Base-by-base conservation (phyloP, 2,113 vertebrate genomes). In the Propithecus coquereli region DNA sequence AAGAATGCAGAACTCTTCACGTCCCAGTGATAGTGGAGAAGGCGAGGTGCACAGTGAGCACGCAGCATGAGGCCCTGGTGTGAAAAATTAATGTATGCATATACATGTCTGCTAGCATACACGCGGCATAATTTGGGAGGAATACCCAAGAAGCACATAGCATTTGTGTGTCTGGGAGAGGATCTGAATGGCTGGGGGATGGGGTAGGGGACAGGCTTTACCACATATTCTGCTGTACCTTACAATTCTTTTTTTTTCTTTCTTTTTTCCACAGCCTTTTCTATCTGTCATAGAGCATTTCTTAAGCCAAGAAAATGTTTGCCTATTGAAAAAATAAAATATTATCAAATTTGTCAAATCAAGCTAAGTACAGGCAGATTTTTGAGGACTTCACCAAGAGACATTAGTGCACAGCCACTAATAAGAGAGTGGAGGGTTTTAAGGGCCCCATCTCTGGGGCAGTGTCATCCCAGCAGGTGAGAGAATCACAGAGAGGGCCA, bases 41-140 rank as follows among this genome's bases (percentile, higher is more conserved):
- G 8, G 71, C 0, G 0, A 40, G n/a, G 59, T 12, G 20, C 27
- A 4, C 30, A 20, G 7, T 0, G 0, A 34, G 50, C 0, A 0
- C 1, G 32, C 17, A 40, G 40, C 10, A 8, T 3, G 66, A 59
- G 0, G 6, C 65, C 22, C 25, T 0, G 3, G 5, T 37, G 3
- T 16, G 2, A 11, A 54, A 18, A 18, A 2, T 40, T 8, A 18
- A 17, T 2, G 6, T 22, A 45, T 6, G 2, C 43, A 7, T 23
- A 59, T 0, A 22, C 16, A 6, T 0, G 3, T 13, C 30, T 18
- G 18, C 34, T 87, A 50, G 27, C 73, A 25, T 6, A 25, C 0
- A n/a, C n/a, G 66, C 17, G 47, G 40, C 50, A 8, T 4, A 16
- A 5, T 59, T 22, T 2, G 17, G 22, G 34, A 74, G 70, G 59